Conservation (phyloP, 2,797 vertebrate species). For the Rhincodon typus region DNA sequence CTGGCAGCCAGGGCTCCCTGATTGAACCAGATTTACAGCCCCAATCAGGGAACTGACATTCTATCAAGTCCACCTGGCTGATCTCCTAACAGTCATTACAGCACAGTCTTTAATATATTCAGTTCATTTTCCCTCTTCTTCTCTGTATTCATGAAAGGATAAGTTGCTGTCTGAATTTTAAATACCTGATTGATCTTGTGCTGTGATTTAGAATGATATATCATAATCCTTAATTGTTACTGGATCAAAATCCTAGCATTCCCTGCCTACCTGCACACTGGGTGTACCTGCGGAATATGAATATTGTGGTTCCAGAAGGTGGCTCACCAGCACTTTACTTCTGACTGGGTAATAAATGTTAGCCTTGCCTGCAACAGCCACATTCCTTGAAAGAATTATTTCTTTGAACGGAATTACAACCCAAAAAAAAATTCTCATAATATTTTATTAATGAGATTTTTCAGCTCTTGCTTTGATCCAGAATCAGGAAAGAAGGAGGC, state of each 20-base stretch:
- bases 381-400: background rate
- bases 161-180: background rate
- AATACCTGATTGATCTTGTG: background rate
- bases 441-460: background rate
- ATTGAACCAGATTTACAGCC: no score
- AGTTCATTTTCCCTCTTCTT: background rate
- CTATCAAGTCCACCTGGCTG: no score
- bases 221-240: background rate
- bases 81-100: no score
- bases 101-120: no score
- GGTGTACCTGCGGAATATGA: background rate
- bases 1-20: no score
- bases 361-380: background rate
- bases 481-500: background rate
- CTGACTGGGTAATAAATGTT: background rate
- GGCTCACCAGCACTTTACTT: background rate
- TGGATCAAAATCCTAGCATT: background rate
- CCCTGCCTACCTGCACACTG: no score
- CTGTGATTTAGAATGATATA: background rate
- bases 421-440: background rate
- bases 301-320: background rate
- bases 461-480: background rate
- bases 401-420: background rate
- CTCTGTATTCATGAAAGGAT: background rate
- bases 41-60: no score